phyloP scores from a whole-genome alignment of 2,113 vertebrate genomes.

The Raphicerus campestris region DNA sequence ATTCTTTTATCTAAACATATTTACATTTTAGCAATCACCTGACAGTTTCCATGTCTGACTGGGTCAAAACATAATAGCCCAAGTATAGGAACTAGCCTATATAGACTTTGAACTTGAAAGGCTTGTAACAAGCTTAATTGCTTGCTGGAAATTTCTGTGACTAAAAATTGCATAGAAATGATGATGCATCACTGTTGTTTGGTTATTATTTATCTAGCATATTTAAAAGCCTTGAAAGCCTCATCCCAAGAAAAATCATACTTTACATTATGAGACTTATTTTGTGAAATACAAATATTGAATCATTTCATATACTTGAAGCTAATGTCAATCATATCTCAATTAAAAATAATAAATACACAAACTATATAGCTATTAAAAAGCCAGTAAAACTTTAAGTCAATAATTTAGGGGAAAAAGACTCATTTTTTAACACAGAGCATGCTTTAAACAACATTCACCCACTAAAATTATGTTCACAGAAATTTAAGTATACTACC shows the following conservation, averaged over 20 bases:
- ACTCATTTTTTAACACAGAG: neutral
- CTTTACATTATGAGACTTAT: neutral
- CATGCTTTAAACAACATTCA: neutral
- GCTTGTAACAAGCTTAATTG: neutral
- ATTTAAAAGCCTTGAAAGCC: neutral
- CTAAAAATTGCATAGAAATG: constrained; percentile 28
- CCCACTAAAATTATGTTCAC: neutral
- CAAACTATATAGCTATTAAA: neutral
- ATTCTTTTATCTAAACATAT: neutral
- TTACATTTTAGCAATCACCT: neutral
- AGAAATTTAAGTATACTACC: neutral
- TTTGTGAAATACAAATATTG: neutral
- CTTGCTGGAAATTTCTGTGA: neutral
- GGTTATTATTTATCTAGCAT: neutral
- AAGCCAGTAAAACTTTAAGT: neutral
- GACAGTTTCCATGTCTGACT: neutral
- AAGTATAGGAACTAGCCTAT: neutral
- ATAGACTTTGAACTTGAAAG: neutral
- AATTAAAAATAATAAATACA: neutral
- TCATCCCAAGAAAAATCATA: neutral
- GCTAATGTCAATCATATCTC: neutral
- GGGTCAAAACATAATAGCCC: neutral
- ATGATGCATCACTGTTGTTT: neutral
- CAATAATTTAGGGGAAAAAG: neutral
- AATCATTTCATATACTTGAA: neutral